A percentile compares a stretch with the other conserved stretches of the same genome.
Conservation (phyloP, 1,140 invertebrate species). For the Oryzaephilus surinamensis region DNA sequence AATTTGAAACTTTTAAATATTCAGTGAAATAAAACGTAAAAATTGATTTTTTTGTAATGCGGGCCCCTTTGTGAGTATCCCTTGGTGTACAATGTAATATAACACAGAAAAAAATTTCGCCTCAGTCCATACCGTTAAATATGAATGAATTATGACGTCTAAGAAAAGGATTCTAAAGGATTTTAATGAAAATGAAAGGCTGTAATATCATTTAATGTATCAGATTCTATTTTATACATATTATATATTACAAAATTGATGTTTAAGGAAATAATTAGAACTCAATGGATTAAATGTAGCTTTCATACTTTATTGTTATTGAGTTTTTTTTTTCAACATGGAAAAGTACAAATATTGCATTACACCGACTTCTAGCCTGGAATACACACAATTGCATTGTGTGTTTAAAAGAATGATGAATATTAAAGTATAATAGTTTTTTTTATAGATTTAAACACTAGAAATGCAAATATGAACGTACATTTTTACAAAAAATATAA, state of each 20-base stretch:
- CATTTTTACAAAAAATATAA: too few species aligned
- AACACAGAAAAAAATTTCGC: too few species aligned
- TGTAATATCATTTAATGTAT: slow-evolving; percentile 11
- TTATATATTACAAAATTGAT: slow-evolving; percentile 11
- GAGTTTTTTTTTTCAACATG: slow-evolving; percentile 39
- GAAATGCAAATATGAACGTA: slow-evolving; percentile 12
- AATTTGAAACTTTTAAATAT: too few species aligned
- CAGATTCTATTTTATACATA: slow-evolving; percentile 11
- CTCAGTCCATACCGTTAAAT: too few species aligned
- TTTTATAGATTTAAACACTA: slow-evolving; percentile 4
- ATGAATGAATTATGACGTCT: too few species aligned
- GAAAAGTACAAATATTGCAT: slow-evolving; percentile 42
- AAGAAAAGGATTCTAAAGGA: too few species aligned
- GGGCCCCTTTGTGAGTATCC: too few species aligned
- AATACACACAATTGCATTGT: slow-evolving; percentile 33
- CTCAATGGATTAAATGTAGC: slow-evolving; percentile 20
- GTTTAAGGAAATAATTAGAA: slow-evolving; percentile 12
- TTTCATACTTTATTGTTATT: slow-evolving; percentile 40
- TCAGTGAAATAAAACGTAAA: too few species aligned
- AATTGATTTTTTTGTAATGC: too few species aligned
- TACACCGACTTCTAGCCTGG: slow-evolving; percentile 37
- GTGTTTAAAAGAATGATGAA: slow-evolving; percentile 23
- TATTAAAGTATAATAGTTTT: background rate
- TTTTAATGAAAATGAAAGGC: slow-evolving; percentile 4
- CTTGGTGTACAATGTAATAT: too few species aligned